A percentile compares a stretch with the other conserved stretches of the same genome.
Evolutionary conservation across 2,888 invertebrate genomes (phyloP).

Genomic region (Lepidocyrtinus sp.): DNA sequence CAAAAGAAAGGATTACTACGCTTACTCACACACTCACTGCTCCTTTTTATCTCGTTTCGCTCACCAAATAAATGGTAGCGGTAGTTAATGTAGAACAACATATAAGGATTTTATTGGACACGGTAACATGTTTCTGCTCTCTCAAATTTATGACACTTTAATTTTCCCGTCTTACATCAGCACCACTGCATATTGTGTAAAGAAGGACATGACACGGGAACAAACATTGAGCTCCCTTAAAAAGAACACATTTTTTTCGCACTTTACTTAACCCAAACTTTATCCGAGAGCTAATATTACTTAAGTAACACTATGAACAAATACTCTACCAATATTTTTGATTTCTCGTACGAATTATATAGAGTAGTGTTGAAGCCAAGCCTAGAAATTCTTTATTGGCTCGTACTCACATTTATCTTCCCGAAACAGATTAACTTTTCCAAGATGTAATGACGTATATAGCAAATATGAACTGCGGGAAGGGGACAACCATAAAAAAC

Average conservation of each 20-base stretch:
- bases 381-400: slow-evolving; percentile 60
- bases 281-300: too few relatives aligned
- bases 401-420: slow-evolving; percentile 50
- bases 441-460: background rate
- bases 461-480: background rate
- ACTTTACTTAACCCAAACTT: too few relatives aligned
- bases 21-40: background rate
- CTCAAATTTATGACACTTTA: slow-evolving; percentile 63
- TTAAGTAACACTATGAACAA: too few relatives aligned
- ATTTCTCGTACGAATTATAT: too few relatives aligned
- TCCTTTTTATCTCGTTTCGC: slow-evolving; percentile 43
- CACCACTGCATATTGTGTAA: slow-evolving; percentile 26
- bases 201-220: slow-evolving; percentile 25
- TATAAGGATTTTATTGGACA: slow-evolving; percentile 63
- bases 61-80: slow-evolving; percentile 48
- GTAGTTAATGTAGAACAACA: slow-evolving; percentile 60
- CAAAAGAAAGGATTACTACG: slow-evolving; percentile 56
- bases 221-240: slow-evolving; percentile 51
- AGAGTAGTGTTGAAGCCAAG: too few relatives aligned
- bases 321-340: too few relatives aligned
- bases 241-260: slow-evolving; percentile 12
- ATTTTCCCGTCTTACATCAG: slow-evolving; percentile 48
- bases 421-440: slow-evolving; percentile 43
- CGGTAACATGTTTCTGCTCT: slow-evolving; percentile 62
- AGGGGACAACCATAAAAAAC: background rate